A percentile compares a stretch with the other conserved stretches of the same genome.
These are phyloP conservation scores for Tautogolabrus adspersus DNA, from an alignment of 2,113 vertebrate species.

Conservation along the genomic window DNA sequence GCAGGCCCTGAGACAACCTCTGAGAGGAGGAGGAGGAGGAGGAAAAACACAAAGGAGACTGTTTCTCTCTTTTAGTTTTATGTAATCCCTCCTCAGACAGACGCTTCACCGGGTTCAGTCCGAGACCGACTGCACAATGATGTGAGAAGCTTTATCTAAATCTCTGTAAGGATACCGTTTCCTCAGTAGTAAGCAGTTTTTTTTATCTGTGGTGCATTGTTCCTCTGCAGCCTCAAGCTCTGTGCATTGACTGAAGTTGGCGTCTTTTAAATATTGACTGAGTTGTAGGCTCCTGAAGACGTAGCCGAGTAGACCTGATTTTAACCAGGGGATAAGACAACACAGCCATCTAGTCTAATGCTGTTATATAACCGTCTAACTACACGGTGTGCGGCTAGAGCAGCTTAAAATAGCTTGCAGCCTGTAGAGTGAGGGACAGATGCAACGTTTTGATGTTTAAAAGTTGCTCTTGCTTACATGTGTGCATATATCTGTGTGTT, in stretches of 20 bases:
- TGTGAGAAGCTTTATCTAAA: constrained; percentile 67
- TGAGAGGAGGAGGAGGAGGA: constrained; percentile 5
- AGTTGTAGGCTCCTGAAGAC: constrained; percentile 36
- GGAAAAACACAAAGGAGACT: constrained; percentile 44
- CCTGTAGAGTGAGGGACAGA: constrained; percentile 1
- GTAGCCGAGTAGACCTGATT: not conserved
- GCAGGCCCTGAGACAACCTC: constrained; percentile 41
- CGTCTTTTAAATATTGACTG: constrained; percentile 34
- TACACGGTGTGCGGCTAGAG: not conserved
- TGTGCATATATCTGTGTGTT: constrained; percentile 33
- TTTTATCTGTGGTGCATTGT: constrained; percentile 51
- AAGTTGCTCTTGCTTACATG: not conserved
- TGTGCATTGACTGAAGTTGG: constrained; percentile 26
- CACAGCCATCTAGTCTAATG: constrained; percentile 14
- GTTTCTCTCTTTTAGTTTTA: constrained; percentile 44
- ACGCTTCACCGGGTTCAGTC: constrained; percentile 16
- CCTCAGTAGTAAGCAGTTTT: constrained; percentile 43
- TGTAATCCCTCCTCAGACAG: constrained; percentile 45
- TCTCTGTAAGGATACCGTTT: constrained; percentile 52
- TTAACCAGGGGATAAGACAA: constrained; percentile 20
- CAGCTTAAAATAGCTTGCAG: constrained; percentile 14
- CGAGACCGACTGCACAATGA: constrained; percentile 52
- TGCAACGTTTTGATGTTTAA: not conserved
- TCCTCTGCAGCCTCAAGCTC: constrained; percentile 37
- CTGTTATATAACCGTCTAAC: constrained; percentile 35